phyloP scores from a whole-genome alignment of 2,797 vertebrate species.

The Takifugu ocellatus region DNA sequence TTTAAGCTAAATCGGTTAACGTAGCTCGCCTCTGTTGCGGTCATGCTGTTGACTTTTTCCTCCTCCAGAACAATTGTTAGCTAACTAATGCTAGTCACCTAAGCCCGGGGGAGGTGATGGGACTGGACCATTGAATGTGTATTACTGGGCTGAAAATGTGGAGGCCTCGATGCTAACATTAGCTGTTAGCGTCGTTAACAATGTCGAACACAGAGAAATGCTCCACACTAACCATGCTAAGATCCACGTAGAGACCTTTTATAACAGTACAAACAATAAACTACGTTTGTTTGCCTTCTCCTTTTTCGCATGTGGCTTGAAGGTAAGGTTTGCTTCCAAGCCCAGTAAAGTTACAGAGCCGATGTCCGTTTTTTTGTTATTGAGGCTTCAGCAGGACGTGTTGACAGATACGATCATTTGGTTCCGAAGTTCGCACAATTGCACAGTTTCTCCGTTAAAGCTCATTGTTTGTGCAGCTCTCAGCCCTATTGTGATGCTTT shows the following conservation, averaged over 20 bases:
- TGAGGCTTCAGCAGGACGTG: too few species aligned
- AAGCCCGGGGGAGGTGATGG: constrained; percentile 42
- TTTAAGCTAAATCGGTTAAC: too few species aligned
- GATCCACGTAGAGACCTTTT: too few species aligned
- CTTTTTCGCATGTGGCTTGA: constrained; percentile 7
- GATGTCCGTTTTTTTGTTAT: too few species aligned
- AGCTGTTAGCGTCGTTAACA: constrained; percentile 37
- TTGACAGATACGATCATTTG: not conserved
- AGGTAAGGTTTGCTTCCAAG: constrained; percentile 19
- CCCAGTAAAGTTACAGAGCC: too few species aligned
- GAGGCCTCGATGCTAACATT: constrained; percentile 72
- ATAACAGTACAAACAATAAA: too few species aligned
- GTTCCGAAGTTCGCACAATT: not conserved
- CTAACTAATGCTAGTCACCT: constrained; percentile 32
- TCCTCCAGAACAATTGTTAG: constrained; percentile 18
- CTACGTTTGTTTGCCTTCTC: not conserved
- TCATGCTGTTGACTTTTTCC: constrained; percentile 14
- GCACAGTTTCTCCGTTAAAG: not conserved
- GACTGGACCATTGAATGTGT: constrained; percentile 18
- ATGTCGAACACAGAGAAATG: not conserved
- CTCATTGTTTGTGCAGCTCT: constrained; percentile 11
- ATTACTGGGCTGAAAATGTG: constrained; percentile 42
- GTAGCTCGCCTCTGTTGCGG: constrained; percentile 22
- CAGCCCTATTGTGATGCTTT: constrained; percentile 39
- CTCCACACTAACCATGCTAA: too few species aligned